phyloP scores from a whole-genome alignment of 1,140 invertebrate species.

The Megalopta genalis region DNA sequence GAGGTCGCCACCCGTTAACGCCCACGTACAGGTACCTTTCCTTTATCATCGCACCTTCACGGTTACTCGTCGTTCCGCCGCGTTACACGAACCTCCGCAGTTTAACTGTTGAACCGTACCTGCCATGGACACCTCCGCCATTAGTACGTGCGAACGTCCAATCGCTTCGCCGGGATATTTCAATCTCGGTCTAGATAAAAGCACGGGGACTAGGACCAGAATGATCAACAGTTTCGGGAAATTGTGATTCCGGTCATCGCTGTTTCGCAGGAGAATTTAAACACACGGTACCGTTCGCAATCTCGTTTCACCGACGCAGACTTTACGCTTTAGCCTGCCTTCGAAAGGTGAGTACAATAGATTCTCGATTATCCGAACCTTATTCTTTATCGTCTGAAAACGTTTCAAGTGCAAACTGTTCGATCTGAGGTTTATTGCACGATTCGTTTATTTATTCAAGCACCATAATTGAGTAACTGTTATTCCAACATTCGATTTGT shows the following conservation, averaged over 20 bases:
- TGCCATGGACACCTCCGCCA: constrained; percentile 21
- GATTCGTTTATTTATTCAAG: too few species aligned
- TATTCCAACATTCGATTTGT: too few species aligned
- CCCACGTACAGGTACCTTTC: constrained; percentile 51
- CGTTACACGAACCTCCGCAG: constrained; percentile 34
- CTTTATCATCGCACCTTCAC: constrained; percentile 53
- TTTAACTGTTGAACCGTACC: constrained; percentile 34
- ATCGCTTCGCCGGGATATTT: constrained; percentile 15
- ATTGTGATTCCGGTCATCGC: neutral
- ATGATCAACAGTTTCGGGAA: neutral
- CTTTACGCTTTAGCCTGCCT: too few species aligned
- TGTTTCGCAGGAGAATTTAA: neutral
- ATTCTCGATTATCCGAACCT: too few species aligned
- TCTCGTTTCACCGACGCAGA: too few species aligned
- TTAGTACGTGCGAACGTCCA: constrained; percentile 38
- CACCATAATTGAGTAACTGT: too few species aligned
- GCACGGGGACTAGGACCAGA: neutral
- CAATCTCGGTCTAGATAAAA: neutral
- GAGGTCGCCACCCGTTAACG: constrained; percentile 57
- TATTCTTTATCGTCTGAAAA: too few species aligned
- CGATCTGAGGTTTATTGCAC: too few species aligned
- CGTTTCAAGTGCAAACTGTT: too few species aligned
- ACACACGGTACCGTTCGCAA: too few species aligned
- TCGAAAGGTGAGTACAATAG: too few species aligned
- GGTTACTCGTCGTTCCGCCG: constrained; percentile 39